These are phyloP conservation scores for Steatornis caripensis DNA, from an alignment of 2,113 vertebrate species.

Conservation along the genomic window DNA sequence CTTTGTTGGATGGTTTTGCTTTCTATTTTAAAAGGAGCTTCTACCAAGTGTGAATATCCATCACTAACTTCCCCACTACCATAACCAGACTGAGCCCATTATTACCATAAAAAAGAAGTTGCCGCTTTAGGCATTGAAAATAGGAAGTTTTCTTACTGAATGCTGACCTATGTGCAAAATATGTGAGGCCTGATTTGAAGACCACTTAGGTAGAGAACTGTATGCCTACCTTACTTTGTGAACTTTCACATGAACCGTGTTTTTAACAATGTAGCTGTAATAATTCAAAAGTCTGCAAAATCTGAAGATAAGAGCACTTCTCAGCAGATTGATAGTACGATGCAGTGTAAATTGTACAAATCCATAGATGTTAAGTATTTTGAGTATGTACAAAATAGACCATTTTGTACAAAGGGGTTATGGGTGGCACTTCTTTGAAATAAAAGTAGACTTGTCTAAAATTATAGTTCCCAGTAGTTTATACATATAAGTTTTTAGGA, in stretches of 20 bases:
- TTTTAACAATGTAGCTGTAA: not conserved
- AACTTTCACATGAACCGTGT: not conserved
- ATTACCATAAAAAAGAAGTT: not conserved
- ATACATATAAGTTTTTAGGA: not conserved
- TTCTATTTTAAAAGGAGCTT: not conserved
- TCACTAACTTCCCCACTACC: not conserved
- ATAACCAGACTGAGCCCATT: not conserved
- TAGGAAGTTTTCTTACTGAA: not conserved
- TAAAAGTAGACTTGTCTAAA: not conserved
- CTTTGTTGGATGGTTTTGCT: not conserved
- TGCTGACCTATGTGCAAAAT: not conserved
- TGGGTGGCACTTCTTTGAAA: not conserved
- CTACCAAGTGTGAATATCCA: not conserved
- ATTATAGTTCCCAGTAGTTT: not conserved
- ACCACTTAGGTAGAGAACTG: not conserved
- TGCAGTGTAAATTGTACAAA: not conserved
- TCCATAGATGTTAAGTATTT: not conserved
- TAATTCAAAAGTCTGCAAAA: not conserved
- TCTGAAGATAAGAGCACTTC: not conserved
- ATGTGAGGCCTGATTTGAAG: not conserved
- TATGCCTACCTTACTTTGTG: not conserved
- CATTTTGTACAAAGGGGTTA: not conserved
- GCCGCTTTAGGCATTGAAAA: not conserved
- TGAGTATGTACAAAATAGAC: not conserved
- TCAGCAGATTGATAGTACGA: not conserved